phyloP scores from a whole-genome alignment of 2,113 vertebrate species.

The Falco punctatus region DNA sequence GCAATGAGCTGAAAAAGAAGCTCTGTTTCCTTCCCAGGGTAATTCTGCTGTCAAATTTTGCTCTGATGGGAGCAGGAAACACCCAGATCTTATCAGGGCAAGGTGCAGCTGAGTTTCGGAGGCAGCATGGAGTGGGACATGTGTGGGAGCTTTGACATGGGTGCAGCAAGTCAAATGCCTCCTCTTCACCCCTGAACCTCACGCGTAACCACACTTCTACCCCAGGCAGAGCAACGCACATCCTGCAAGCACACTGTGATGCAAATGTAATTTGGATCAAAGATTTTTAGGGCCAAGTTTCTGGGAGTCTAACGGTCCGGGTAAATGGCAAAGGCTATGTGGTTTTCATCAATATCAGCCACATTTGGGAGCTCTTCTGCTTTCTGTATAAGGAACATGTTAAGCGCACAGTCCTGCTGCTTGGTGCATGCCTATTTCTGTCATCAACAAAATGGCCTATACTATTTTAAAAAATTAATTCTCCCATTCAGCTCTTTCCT shows the following conservation, averaged over 20 bases:
- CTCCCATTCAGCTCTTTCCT: not conserved
- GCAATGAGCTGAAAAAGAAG: not conserved
- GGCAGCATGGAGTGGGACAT: fast-evolving
- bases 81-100: not conserved
- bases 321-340: fast-evolving
- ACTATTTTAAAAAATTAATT: not conserved
- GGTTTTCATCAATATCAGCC: not conserved
- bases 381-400: not conserved
- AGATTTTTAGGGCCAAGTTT: not conserved
- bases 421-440: not conserved
- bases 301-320: fast-evolving
- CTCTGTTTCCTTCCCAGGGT: slow-evolving; percentile 2
- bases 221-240: not conserved
- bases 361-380: not conserved
- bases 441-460: not conserved
- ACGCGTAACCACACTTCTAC: not conserved
- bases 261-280: not conserved
- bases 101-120: not conserved
- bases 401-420: not conserved
- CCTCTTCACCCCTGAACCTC: not conserved
- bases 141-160: fast-evolving
- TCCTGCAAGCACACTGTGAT: not conserved
- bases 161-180: not conserved
- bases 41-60: not conserved
- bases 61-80: not conserved